Evolutionary conservation across 2,113 vertebrate species (phyloP).

Genomic region (human): GRCh38 chr6:69215501-69216000

Average conservation of each 20-base stretch:
- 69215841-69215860: slow-evolving; percentile 32
- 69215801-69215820: background rate
- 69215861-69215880: slow-evolving; percentile 2
- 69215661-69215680: slow-evolving; percentile 1
- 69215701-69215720: background rate
- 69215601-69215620: background rate
- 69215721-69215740: background rate
- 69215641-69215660: background rate
- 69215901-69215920: slow-evolving; percentile 25
- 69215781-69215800: slow-evolving; percentile 12
- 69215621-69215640: background rate
- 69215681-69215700: background rate
- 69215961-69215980: slow-evolving; percentile 4
- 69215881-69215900: background rate
- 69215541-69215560: slow-evolving; percentile 5
- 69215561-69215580: slow-evolving; percentile 15
- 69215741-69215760: background rate
- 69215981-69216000: slow-evolving; percentile 25
- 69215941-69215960: background rate
- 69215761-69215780: slow-evolving; percentile 2
- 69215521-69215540: background rate
- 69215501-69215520: background rate
- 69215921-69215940: background rate
- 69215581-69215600: background rate
- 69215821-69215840: background rate